Conservation (phyloP, 2,797 vertebrate genomes). For the Poeciliopsis infans region DNA sequence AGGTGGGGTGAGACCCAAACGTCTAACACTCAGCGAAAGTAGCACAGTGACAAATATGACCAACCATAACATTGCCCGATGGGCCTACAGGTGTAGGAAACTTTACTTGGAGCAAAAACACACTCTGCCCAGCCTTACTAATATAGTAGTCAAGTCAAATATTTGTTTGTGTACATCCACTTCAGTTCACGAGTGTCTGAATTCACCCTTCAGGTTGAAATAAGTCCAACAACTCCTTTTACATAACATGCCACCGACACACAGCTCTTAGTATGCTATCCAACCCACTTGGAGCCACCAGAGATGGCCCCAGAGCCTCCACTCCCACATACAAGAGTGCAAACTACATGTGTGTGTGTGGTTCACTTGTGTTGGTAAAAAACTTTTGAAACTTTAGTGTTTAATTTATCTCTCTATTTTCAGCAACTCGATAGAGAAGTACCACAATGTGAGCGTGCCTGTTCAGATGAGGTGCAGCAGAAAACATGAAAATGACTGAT, state of each 20-base stretch:
- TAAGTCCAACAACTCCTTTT: constrained; percentile 60
- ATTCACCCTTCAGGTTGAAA: constrained; percentile 47
- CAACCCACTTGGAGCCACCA: constrained; percentile 60
- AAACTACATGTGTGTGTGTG: constrained; percentile 28
- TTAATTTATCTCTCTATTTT: constrained; percentile 10
- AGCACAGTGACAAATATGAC: too few relatives aligned
- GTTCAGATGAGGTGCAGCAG: constrained; percentile 17
- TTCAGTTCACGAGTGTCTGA: constrained; percentile 27
- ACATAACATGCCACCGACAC: constrained; percentile 67
- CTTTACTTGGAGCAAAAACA: not conserved
- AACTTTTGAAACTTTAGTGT: constrained; percentile 33
- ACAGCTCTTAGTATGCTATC: constrained; percentile 54
- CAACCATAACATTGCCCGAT: too few relatives aligned
- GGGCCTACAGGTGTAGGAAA: not conserved
- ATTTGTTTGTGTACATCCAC: not conserved
- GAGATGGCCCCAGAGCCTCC: constrained; percentile 52
- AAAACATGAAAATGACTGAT: constrained; percentile 15
- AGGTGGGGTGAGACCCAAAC: too few relatives aligned
- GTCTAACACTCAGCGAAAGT: too few relatives aligned
- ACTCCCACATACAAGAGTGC: constrained; percentile 52
- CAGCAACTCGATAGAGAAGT: constrained; percentile 15
- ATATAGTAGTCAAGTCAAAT: not conserved
- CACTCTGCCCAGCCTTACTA: not conserved
- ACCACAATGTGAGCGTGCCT: constrained; percentile 15
- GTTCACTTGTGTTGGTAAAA: constrained; percentile 42